A percentile compares a stretch with the other conserved stretches of the same genome.
phyloP scores from a whole-genome alignment of 1,140 invertebrate species.

The Planococcus citri region DNA sequence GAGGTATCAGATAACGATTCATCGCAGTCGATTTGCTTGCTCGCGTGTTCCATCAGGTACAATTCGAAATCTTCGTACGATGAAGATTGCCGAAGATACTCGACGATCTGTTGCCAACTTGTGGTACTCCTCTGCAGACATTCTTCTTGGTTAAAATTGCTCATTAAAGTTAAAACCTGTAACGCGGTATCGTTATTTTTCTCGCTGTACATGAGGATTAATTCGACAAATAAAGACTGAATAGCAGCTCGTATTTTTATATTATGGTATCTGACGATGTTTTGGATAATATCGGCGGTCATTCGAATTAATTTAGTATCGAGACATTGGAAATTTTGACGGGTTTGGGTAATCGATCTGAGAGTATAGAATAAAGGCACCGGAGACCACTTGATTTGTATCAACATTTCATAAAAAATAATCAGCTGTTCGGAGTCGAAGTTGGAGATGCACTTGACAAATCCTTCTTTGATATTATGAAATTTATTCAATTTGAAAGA shows the following conservation, averaged over 20 bases:
- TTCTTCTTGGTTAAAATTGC: conserved; percentile 26
- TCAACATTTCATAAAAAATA: conserved; percentile 19
- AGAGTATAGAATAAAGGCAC: conserved; percentile 23
- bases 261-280: conserved; percentile 27
- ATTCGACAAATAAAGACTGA: conserved; percentile 27
- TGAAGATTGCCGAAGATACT: conserved; percentile 23
- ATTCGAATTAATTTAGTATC: not conserved
- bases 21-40: not conserved
- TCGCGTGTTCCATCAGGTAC: not conserved
- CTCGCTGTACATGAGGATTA: conserved; percentile 25
- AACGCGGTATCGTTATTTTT: not conserved
- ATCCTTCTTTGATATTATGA: not conserved
- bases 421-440: not conserved
- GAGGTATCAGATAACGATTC: not conserved
- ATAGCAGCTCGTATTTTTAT: conserved; percentile 29
- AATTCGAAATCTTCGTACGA: not conserved
- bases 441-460: not conserved
- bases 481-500: not conserved
- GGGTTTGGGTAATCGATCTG: not conserved
- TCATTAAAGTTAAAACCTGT: conserved; percentile 23
- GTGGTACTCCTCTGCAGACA: conserved; percentile 24
- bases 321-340: not conserved
- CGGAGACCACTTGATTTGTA: conserved; percentile 22
- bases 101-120: conserved; percentile 24
- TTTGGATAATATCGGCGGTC: conserved; percentile 26